Base-by-base conservation (phyloP, 2,113 vertebrate species). In the Eupsittula cactorum region DNA sequence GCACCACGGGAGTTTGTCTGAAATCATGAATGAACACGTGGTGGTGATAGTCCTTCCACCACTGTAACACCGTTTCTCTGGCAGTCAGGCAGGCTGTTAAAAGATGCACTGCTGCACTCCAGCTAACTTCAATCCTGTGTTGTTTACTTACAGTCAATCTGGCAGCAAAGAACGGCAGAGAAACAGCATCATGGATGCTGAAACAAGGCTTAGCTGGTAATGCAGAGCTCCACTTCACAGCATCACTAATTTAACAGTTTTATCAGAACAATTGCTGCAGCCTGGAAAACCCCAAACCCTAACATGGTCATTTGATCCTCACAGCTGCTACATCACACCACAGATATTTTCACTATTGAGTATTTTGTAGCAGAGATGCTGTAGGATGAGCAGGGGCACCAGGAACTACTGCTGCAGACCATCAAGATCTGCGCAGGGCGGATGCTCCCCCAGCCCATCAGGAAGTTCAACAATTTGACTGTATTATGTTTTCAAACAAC, bases 401-500 rank as follows among this genome's bases (percentile, higher is more conserved):
- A 1, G n/a, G 31, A 59, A 65, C 20, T 33, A 29, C 39, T 19
- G 24, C 57, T 37, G 39, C 41, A 74, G 60, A 64, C 14, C 49
- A 46, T 0, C 1, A 6, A 75, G 39, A 71, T 19, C 29, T 29
- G 24, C 31, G 28, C 31, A 8, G 35, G 1, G 1, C 77, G 13
- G 49, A 65, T 21, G 31, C 4, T 44, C 8, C 23, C 47, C 21
- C 19, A 41, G 47, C 9, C 37, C 31, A 4, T 1, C 3, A 82
- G 27, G 28, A 74, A 92, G 42, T 53, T 86, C 64, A 88, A 13
- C 68, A 75, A 86, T 83, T 70, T n/a, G 49, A 74, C 55, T 47
- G 47, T 10, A 46, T 35, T 67, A 47, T 60, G 47, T 83, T 94
- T 93, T 81, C 55, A 71, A 78, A 94, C 60, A 71, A 64, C 68